Evolutionary conservation across 2,888 invertebrate species (phyloP), one percentile per base, ranked within the genome.

Genomic region (Loripinus fragilis): DNA sequence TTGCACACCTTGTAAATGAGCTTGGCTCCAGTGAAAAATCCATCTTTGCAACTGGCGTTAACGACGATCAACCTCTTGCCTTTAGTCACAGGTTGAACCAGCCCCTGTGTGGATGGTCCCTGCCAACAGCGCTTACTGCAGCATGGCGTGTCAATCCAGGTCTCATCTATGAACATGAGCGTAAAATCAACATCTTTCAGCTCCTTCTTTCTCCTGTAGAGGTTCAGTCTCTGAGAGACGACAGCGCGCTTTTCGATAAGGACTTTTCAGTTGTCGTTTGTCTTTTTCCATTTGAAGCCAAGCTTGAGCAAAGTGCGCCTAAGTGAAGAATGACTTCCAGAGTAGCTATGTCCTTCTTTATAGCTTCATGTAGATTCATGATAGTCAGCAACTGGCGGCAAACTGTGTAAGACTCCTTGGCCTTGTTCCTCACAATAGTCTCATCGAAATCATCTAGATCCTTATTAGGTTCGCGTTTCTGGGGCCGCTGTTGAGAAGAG

Each of bases 41-140:
- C n/a, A n/a, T 28, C 68, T 71, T 20, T 35, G 66, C 0, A n/a
- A 15, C 70, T 75, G 2, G 68, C 77, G 42, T 77, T 42, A 7
- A 80, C 71, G 5, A 80, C 74, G 42, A 74, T 80, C 0, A 80
- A 17, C 2, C 76, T 28, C 23, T 80, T 68, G 1, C 77, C 77
- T 10, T 65, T 20, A 38, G 67, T 76, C 10, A 55, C 45, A 1
- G 76, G 76, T 0, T 45, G 15, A 10, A 20, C 28, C 8, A 74
- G 30, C 5, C 68, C 77, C 12, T 42, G 38, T n/a, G 65, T 65
- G 17, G 33, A 28, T 17, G 48, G 48, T 23, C 45, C 55, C 38
- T 82, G 76, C 76, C 78, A 76, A 30, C 82, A 82, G 66, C n/a
- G 17, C 33, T 79, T 74, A 10, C 60, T 45, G 0, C 67, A 52